phyloP scores from a whole-genome alignment of 1,140 invertebrate genomes.

The Spodoptera frugiperda region DNA sequence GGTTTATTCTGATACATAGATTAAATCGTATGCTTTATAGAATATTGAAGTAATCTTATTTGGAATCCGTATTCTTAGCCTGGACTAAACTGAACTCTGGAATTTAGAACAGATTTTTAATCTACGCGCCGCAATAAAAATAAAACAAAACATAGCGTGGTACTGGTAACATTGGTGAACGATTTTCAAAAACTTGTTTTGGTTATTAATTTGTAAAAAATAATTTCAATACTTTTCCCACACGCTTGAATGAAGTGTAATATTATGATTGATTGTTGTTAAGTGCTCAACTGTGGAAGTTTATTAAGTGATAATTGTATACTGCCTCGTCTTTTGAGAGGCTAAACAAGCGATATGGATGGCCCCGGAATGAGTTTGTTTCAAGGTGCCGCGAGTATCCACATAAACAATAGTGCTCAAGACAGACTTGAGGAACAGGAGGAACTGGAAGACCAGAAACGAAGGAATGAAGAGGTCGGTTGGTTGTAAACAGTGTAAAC shows the following conservation, averaged over 20 bases:
- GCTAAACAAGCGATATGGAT: constrained; percentile 71
- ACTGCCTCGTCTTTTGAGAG: neutral
- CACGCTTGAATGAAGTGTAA: neutral
- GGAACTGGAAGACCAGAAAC: constrained; percentile 86
- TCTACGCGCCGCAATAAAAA: too few species aligned
- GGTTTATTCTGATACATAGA: too few species aligned
- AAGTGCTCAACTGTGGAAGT: neutral
- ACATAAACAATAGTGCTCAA: constrained; percentile 86
- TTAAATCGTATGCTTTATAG: too few species aligned
- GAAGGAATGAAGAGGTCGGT: constrained; percentile 86
- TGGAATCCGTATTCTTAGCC: too few species aligned
- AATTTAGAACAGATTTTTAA: too few species aligned
- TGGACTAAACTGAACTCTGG: too few species aligned
- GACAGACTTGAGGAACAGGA: constrained; percentile 87
- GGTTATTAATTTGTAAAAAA: constrained; percentile 28
- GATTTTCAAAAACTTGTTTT: constrained; percentile 45
- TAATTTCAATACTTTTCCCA: neutral
- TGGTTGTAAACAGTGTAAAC: neutral
- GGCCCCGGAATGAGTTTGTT: constrained; percentile 87
- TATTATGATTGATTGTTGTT: neutral
- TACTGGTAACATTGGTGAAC: constrained; percentile 30
- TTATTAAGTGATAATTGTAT: constrained; percentile 1
- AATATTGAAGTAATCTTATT: too few species aligned
- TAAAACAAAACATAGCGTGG: too few species aligned
- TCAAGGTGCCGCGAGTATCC: constrained; percentile 86